A percentile compares a stretch with the other conserved stretches of the same genome.
Evolutionary conservation across 2,797 vertebrate genomes (phyloP).

Genomic region (Limosa lapponica): DNA sequence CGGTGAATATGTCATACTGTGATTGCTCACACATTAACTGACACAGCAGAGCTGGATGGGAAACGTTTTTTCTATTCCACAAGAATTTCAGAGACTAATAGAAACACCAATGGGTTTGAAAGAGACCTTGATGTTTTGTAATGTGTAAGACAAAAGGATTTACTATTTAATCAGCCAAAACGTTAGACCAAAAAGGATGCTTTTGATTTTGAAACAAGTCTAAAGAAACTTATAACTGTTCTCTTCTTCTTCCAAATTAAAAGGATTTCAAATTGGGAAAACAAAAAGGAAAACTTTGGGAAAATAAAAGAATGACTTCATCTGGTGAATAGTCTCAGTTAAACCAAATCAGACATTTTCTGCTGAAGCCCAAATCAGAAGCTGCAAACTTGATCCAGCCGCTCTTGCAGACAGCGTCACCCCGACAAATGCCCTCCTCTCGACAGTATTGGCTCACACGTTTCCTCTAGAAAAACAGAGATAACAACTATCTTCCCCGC

Average conservation of each 20-base stretch:
- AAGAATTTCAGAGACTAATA: not conserved
- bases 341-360: not conserved
- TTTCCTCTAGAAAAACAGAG: not conserved
- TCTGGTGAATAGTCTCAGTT: not conserved
- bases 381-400: not conserved
- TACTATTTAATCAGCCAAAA: conserved; percentile 1
- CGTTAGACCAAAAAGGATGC: not conserved
- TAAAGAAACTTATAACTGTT: not conserved
- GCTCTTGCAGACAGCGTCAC: not conserved
- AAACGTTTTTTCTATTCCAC: not conserved
- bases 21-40: conserved; percentile 58
- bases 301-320: not conserved
- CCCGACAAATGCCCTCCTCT: not conserved
- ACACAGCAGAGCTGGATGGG: conserved; percentile 30
- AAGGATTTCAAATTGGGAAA: not conserved
- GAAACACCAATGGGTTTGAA: not conserved
- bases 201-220: not conserved
- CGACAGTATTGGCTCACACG: accelerated
- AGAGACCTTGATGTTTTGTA: not conserved
- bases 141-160: not conserved
- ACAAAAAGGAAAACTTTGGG: not conserved
- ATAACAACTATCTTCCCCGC: not conserved
- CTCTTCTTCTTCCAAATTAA: not conserved
- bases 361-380: not conserved
- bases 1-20: not conserved